Base-by-base conservation (phyloP, 2,888 invertebrate species). In the Tholera decimalis region DNA sequence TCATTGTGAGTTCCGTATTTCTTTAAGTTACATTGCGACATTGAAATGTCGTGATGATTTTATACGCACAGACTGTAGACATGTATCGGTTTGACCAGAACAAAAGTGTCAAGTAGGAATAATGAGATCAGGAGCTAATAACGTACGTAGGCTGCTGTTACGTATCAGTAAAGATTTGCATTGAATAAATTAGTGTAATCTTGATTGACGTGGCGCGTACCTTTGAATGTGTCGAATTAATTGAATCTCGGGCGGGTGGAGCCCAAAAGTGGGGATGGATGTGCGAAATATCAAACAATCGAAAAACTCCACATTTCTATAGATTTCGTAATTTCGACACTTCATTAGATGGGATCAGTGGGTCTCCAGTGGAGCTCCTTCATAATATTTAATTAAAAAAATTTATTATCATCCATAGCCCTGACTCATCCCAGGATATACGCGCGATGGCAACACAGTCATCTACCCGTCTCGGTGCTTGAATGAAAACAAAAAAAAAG, bases 1-100 rank as follows among this genome's bases (percentile, higher is more conserved):
- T 79, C 80, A 73, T 70, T 56, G 28, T 41, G 39, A 64, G 79
- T 83, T 83, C 84, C 83, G 81, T 82, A 79, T 79, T 75, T 75
- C 75, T 77, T 79, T 82, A 65, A 55, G 56, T 51, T 60, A 62
- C 26, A 33, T 39, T 24, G 22, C 51, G 84, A 72, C 83, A 83
- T 84, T 83, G 84, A 84, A 67, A 63, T 61, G 50, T 80, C 73
- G 73, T 73, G 75, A 80, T 79, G 75, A 71, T 66, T 73, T 49
- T 61, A 63, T 69, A 35, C 68, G 66, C 66, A 75, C 74, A 70
- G 39, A 51, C 6, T 39, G 22, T 33, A 35, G 28, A 63, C 24
- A 51, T 24, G 22, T 55, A 50, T 33, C 41, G 49, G 18, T 35
- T 60, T 49, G 24, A 44, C 26, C 15, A 26, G 37, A 47, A 69